phyloP scores from a whole-genome alignment of 2,888 invertebrate genomes.

The Alloplasta piceator region DNA sequence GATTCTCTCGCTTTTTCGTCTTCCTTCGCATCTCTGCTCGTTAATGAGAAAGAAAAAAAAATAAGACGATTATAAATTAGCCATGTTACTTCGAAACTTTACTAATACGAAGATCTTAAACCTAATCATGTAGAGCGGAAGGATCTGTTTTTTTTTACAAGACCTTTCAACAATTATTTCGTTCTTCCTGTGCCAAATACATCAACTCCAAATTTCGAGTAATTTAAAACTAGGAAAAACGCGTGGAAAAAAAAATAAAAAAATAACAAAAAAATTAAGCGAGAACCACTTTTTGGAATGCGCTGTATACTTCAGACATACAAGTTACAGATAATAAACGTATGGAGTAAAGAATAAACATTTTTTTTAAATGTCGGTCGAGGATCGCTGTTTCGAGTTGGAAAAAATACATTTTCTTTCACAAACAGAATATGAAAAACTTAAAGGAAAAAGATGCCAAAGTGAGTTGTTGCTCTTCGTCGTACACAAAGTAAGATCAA shows the following conservation, averaged over 20 bases:
- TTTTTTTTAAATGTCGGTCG: slow-evolving; percentile 54
- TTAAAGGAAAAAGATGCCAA: slow-evolving; percentile 1
- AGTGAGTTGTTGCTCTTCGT: slow-evolving; percentile 30
- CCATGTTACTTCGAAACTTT: slow-evolving; percentile 46
- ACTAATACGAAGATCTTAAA: slow-evolving; percentile 58
- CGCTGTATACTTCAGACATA: slow-evolving; percentile 69
- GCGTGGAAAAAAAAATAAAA: background rate
- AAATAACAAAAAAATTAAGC: slow-evolving; percentile 29
- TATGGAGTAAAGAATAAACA: slow-evolving; percentile 42
- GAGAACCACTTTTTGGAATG: slow-evolving; percentile 69
- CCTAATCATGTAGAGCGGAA: slow-evolving; percentile 57
- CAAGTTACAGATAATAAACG: slow-evolving; percentile 57
- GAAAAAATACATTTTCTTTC: slow-evolving; percentile 19
- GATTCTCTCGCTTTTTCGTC: slow-evolving; percentile 32
- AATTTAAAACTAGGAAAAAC: slow-evolving; percentile 47
- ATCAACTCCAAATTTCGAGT: slow-evolving; percentile 24
- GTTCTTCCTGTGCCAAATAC: slow-evolving; percentile 31
- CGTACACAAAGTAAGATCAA: slow-evolving; percentile 42
- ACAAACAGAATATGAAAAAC: no score
- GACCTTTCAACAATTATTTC: slow-evolving; percentile 43
- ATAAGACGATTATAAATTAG: slow-evolving; percentile 54
- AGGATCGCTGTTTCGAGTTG: slow-evolving; percentile 49
- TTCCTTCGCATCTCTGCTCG: slow-evolving; percentile 24
- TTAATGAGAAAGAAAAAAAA: slow-evolving; percentile 17
- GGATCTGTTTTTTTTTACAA: slow-evolving; percentile 10